phyloP scores from a whole-genome alignment of 2,888 invertebrate species.

The Zaprionus obscuricornis region DNA sequence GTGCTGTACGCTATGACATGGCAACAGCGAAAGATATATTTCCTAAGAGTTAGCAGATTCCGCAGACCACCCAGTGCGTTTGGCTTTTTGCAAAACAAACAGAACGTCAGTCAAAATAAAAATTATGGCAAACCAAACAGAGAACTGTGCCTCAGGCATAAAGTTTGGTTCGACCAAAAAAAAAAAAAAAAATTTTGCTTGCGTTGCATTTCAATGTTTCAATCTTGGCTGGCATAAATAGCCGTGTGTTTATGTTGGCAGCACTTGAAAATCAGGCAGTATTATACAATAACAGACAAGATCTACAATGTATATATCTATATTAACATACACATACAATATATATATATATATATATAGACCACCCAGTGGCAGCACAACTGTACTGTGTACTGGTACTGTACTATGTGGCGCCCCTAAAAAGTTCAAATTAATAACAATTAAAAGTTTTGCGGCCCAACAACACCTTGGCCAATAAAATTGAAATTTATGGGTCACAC shows the following conservation, averaged over 20 bases:
- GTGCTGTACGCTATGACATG: neutral
- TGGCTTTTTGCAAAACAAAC: constrained; percentile 79
- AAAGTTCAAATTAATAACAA: constrained; percentile 73
- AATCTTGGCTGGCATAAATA: constrained; percentile 67
- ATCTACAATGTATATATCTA: too few species aligned
- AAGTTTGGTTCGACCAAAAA: constrained; percentile 22
- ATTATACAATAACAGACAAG: neutral
- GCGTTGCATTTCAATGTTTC: constrained; percentile 67
- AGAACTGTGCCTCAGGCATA: constrained; percentile 20
- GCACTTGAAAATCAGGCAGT: constrained; percentile 61
- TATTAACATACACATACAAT: too few species aligned
- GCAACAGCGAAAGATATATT: neutral
- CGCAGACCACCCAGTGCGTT: constrained; percentile 63
- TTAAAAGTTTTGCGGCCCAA: constrained; percentile 60
- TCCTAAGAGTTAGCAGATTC: constrained; percentile 16
- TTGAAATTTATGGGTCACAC: constrained; percentile 78
- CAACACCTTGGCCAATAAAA: constrained; percentile 75
- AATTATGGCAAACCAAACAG: constrained; percentile 42
- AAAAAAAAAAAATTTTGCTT: too few species aligned
- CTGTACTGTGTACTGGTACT: too few species aligned
- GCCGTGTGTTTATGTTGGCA: constrained; percentile 74
- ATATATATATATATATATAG: too few species aligned
- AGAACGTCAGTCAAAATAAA: constrained; percentile 71
- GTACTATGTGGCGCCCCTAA: constrained; percentile 26
- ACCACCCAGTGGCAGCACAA: constrained; percentile 47